These are phyloP conservation scores for Tetraodon nigroviridis DNA, from an alignment of 2,113 vertebrate genomes.

Conservation along the genomic window DNA sequence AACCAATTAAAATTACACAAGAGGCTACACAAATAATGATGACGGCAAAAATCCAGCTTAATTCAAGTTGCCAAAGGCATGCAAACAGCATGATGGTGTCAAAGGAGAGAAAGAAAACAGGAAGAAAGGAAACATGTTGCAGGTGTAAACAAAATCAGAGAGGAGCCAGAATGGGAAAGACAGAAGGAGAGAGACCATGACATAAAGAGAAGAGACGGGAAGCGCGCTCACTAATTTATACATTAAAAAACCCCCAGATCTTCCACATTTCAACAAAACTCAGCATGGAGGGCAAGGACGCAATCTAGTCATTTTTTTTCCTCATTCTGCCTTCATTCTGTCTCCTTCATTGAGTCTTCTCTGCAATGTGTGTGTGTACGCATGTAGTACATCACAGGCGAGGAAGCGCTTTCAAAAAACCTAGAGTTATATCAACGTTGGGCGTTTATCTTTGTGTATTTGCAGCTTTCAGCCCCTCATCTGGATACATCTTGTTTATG, in stretches of 20 bases:
- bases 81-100: constrained; percentile 34
- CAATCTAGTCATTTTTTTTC: constrained; percentile 62
- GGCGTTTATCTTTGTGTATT: constrained; percentile 12
- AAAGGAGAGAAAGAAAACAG: not conserved
- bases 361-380: constrained; percentile 19
- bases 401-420: constrained; percentile 1
- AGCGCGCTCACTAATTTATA: constrained; percentile 58
- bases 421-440: not conserved
- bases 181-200: constrained; percentile 40
- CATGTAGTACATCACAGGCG: constrained; percentile 1
- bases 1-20: constrained; percentile 18
- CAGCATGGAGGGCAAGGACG: constrained; percentile 48
- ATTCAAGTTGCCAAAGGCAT: constrained; percentile 48
- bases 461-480: constrained; percentile 1
- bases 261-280: constrained; percentile 57
- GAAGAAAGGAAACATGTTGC: not conserved
- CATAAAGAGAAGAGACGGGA: constrained; percentile 40
- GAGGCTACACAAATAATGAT: constrained; percentile 26
- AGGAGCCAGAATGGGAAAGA: constrained; percentile 44
- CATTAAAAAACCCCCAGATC: constrained; percentile 64
- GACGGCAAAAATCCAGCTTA: constrained; percentile 45
- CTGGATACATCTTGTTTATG: constrained; percentile 34
- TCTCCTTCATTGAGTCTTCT: no score
- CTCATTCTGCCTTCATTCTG: constrained; percentile 40
- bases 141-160: constrained; percentile 4